Evolutionary conservation across 2,797 vertebrate species (phyloP), one percentile per base, ranked within the genome.

Genomic region (Malurus leucopterus): DNA sequence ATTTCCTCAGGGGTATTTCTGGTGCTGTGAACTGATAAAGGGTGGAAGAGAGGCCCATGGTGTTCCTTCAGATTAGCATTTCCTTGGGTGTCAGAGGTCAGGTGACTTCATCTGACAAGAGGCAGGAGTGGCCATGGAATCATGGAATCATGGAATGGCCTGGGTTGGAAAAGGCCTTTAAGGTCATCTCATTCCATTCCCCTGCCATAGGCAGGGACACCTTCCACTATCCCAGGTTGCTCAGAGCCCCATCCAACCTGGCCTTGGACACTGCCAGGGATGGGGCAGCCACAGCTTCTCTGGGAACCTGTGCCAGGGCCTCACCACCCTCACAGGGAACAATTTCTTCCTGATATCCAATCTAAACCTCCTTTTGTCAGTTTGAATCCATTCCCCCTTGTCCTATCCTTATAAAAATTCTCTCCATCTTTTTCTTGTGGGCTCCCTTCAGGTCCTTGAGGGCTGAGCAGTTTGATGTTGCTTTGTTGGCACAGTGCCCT

Each of bases 251-350:
- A 13, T 64, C 38, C 53, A 53, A 0, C 29, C 53, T 72, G 34
- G 12, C 8, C 30, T n/a, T 0, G 34, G 0, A 17, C 53, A 47
- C 18, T 79, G 0, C 46, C 68, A 59, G 40, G 15, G 47, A 47
- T 72, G 75, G 40, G 30, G 30, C 47, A 72, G 40, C 34, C 68
- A 47, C 53, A 72, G 68, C 53, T 72, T 0, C 24, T 47, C 40
- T 41, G 68, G 34, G 4, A 72, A 2, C 24, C 32, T 65, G 53
- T 53, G 44, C 40, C 51, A 72, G 74, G 24, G 18, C 24, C 21
- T 78, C 32, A 0, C 0, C 65, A 46, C 8, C 34, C 32, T 86
- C 67, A 30, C 29, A 41, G 32, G 29, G 53, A 46, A n/a, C 0
- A 54, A 54, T 67, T 61, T 16, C 47, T 54, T 10, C 47, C 61